Evolutionary conservation across 2,888 invertebrate species (phyloP), one percentile per base, ranked within the genome.

Genomic region (Apamea monoglypha): DNA sequence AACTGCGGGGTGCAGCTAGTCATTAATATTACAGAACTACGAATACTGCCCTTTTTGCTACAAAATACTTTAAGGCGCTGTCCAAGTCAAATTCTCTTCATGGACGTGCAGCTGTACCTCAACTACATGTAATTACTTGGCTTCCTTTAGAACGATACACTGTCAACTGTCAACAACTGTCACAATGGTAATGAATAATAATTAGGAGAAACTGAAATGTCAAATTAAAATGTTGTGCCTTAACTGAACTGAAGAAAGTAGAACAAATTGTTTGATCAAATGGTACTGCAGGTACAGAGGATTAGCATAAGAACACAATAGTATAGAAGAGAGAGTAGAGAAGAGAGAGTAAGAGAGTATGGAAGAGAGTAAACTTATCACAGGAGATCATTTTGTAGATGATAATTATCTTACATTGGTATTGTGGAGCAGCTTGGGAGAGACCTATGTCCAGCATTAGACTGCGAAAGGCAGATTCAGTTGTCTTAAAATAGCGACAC

Each of bases 201-300:
- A 81, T 32, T 69, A 81, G 47, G 79, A 84, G 84, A 83, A 81
- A 83, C 40, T 16, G 1, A 59, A 63, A 63, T 50, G 47, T 77
- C 36, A 56, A 25, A 63, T 47, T 69, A 29, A 59, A 78, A 40
- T 56, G 32, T 59, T 32, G 29, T 40, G 6, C 29, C 77, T 36
- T 56, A n/a, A 59, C 40, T 56, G 32, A 29, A 53, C n/a, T 44
- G 8, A 61, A 53, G 67, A 80, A 80, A 77, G 80, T 69, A 59
- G 69, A 32, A 61, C 83, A 67, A 44, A 53, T 61, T 12, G 12
- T 59, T 67, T 59, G 29, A 59, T 44, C 4, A 56, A 25, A 74
- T 36, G 40, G 29, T 16, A 32, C 2, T 61, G 21, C 25, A 50
- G 53, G 21, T 32, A 50, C 0, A n/a, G 18, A 56, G 1, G 16